These are phyloP conservation scores for Tolypeutes matacus DNA, from an alignment of 2,797 vertebrate genomes.

Conservation along the genomic window DNA sequence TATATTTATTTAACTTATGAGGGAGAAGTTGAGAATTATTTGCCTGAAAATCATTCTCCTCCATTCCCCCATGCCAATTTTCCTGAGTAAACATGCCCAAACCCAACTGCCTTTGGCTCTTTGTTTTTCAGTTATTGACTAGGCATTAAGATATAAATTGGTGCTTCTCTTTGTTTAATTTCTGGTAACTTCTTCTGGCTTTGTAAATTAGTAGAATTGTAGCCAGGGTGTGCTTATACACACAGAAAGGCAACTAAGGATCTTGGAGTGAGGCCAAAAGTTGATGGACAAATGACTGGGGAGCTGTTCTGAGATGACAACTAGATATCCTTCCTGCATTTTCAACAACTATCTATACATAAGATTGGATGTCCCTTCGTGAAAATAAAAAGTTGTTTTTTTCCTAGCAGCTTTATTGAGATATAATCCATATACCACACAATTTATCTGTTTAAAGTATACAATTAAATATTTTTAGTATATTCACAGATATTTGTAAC, in stretches of 20 bases:
- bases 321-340: neutral
- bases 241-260: conserved; percentile 32
- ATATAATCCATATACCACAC: neutral
- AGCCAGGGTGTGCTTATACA: neutral
- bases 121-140: neutral
- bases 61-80: neutral
- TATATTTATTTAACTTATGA: neutral
- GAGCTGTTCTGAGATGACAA: neutral
- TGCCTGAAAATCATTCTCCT: neutral
- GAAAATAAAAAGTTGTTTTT: too few species aligned
- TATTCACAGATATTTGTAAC: neutral
- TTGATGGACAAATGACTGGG: neutral
- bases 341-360: neutral
- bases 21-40: neutral
- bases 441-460: neutral
- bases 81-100: conserved; percentile 33
- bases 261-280: neutral
- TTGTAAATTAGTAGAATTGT: neutral
- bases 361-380: neutral
- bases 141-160: neutral
- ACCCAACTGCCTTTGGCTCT: neutral
- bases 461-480: neutral
- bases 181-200: neutral
- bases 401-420: neutral
- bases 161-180: conserved; percentile 13